These are phyloP conservation scores for Hydropsyche tenuis DNA, from an alignment of 1,140 invertebrate species.

Conservation along the genomic window DNA sequence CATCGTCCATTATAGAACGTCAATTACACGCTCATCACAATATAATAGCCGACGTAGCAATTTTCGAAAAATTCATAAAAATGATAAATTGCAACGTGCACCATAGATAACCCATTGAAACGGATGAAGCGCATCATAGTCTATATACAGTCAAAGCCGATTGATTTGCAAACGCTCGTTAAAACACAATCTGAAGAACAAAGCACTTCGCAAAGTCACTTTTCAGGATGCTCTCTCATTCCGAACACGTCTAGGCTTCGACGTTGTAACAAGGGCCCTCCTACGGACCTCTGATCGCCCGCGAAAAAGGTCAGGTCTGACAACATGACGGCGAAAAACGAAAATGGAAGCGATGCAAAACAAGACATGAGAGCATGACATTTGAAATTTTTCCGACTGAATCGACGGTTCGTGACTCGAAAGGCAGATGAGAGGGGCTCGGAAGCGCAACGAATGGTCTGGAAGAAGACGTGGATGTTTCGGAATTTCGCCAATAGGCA, in stretches of 20 bases:
- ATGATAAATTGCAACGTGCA: neutral
- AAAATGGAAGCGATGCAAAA: constrained; percentile 31
- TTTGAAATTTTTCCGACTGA: constrained; percentile 39
- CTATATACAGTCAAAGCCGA: neutral
- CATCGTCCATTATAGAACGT: no score
- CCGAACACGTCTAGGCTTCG: constrained; percentile 1
- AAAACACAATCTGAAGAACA: neutral
- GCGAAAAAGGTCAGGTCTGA: constrained; percentile 20
- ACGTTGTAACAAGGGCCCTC: no score
- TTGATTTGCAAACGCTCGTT: neutral
- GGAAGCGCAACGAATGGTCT: neutral
- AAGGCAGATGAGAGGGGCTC: constrained; percentile 28
- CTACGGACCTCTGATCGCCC: no score
- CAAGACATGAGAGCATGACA: constrained; percentile 25
- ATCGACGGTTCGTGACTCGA: constrained; percentile 37
- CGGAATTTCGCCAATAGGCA: constrained; percentile 14
- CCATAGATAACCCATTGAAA: no score
- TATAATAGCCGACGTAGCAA: neutral
- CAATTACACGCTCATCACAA: no score
- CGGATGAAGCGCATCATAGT: no score
- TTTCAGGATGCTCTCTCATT: constrained; percentile 3
- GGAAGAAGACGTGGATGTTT: constrained; percentile 7
- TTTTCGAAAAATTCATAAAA: neutral
- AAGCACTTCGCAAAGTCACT: neutral
- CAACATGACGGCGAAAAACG: neutral